Percentiles rank a stretch among this genome's conserved stretches.
These are phyloP conservation scores for Smutsia gigantea DNA, from an alignment of 2,797 vertebrate genomes.

Conservation along the genomic window DNA sequence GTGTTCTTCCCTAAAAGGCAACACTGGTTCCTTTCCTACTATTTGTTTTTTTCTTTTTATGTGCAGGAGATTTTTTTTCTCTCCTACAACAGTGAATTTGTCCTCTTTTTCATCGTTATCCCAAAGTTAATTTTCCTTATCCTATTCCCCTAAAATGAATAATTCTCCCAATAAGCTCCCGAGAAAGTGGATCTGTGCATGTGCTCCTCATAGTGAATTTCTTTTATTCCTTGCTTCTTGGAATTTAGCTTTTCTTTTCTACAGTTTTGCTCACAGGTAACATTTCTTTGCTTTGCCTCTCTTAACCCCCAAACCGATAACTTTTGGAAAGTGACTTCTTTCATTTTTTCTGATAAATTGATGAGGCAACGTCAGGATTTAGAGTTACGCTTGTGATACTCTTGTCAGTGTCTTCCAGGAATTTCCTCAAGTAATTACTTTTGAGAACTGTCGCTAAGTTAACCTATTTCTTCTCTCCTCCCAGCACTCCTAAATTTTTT, in stretches of 20 bases:
- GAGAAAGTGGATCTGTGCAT: neutral
- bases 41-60: neutral
- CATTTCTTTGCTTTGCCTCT: neutral
- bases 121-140: conserved; percentile 33
- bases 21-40: neutral
- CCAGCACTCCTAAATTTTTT: neutral
- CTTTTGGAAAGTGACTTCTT: neutral
- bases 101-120: conserved; percentile 37
- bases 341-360: neutral
- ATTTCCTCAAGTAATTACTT: neutral
- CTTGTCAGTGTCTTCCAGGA: neutral
- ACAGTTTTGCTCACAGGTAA: neutral
- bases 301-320: neutral
- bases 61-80: neutral
- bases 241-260: conserved; percentile 33
- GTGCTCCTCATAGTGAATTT: neutral
- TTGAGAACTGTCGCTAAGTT: no score
- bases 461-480: neutral
- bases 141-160: conserved; percentile 22
- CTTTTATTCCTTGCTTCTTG: neutral
- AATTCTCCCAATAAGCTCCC: neutral
- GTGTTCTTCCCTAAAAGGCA: conserved; percentile 1
- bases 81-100: neutral
- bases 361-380: neutral
- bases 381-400: neutral